Evolutionary conservation across 2,888 invertebrate species (phyloP), one percentile per base, ranked within the genome.

Genomic region (Chydorus sphaericus): DNA sequence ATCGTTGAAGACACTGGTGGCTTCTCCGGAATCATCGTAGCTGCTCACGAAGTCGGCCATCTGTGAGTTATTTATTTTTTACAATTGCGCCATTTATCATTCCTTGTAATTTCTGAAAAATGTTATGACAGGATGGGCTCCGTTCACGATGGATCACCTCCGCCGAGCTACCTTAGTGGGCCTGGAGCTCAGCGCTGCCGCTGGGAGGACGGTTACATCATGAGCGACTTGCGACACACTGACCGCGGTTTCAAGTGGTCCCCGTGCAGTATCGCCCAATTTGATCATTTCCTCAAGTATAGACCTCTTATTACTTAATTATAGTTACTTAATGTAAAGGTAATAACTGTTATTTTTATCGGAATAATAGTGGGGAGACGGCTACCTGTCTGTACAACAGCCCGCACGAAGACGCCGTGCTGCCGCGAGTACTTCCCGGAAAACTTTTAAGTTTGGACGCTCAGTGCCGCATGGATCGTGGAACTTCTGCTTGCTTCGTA

Each of bases 1-100:
- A 93, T 93, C 66, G 92, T 93, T 68, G 92, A 93, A 72, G 92
- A 93, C 69, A 92, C 92, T 36, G 92, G 92, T 62, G 92, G 92
- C 62, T 93, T 92, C 75, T 91, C 91, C 65, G 92, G 92, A 60
- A 92, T 93, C 68, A 93, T 93, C 67, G 92, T 93, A 2, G 92
- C 92, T 58, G 92, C 92, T 62, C 92, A 93, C 70, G 92, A 93
- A 84, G 90, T 92, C 63, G 92, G 92, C 64, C 92, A 93, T 77
- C 79, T 93, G 91, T 92, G 78, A 85, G 90, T 81, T 60, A 23
- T 8, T 26, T 4, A 29, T 16, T 11, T 10, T 33, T 48, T 39
- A n/a, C 18, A 37, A 38, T n/a, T 16, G 10, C 20, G 16, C 0
- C 18, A 1, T 53, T 18, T n/a, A 14, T 6, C 6, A 3, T 44